phyloP scores from a whole-genome alignment of 2,797 vertebrate genomes.

The Sebastes hopkinsi region DNA sequence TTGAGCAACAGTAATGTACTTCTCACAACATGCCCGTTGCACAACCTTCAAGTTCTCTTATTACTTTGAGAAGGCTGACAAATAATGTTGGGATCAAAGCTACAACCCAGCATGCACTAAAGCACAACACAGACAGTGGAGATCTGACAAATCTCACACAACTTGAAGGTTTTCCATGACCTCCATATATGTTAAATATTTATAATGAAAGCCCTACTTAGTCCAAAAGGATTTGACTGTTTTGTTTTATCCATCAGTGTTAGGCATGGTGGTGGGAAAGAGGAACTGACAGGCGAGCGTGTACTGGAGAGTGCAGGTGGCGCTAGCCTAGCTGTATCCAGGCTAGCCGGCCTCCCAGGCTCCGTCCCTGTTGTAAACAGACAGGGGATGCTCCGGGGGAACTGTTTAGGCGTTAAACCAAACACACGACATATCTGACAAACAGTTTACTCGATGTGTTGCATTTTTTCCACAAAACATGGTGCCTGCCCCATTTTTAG shows the following conservation, averaged over 20 bases:
- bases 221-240: neutral
- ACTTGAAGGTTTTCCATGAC: neutral
- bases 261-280: neutral
- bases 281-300: neutral
- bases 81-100: neutral
- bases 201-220: conserved; percentile 3
- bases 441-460: conserved; percentile 82
- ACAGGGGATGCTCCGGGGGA: conserved; percentile 71
- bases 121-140: neutral
- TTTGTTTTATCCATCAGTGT: neutral
- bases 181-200: conserved; percentile 14
- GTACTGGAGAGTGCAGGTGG: conserved; percentile 61
- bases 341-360: conserved; percentile 48
- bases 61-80: neutral
- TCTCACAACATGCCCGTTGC: conserved; percentile 21
- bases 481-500: conserved; percentile 59
- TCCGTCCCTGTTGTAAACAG: conserved; percentile 72
- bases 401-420: conserved; percentile 85
- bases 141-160: conserved; percentile 11
- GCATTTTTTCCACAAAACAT: conserved; percentile 75
- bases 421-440: conserved; percentile 83
- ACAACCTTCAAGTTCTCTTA: conserved; percentile 25
- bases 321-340: conserved; percentile 24
- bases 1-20: conserved; percentile 39
- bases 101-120: neutral